Percentiles rank a stretch among this genome's conserved stretches.
Evolutionary conservation across 2,888 invertebrate genomes (phyloP).

Genomic region (Philaethria dido): DNA sequence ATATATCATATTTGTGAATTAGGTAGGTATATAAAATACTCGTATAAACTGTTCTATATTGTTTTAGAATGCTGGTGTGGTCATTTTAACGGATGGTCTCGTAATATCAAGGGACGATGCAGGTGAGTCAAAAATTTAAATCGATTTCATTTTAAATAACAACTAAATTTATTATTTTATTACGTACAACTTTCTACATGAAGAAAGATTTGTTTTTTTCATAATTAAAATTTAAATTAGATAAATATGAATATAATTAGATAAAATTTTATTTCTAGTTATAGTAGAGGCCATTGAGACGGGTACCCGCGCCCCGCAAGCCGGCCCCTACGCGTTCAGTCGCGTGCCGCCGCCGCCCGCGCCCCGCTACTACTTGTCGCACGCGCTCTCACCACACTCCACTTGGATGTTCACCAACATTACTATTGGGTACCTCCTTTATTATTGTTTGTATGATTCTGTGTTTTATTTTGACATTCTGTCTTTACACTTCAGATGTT

Average conservation of each 20-base stretch:
- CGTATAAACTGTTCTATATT: slow-evolving; percentile 37
- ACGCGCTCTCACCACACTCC: slow-evolving; percentile 84
- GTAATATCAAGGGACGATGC: slow-evolving; percentile 84
- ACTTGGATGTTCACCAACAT: slow-evolving; percentile 95
- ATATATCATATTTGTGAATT: not conserved
- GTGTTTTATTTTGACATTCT: too few relatives aligned
- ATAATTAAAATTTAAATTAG: too few relatives aligned
- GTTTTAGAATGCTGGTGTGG: slow-evolving; percentile 89
- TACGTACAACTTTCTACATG: too few relatives aligned
- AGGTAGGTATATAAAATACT: too few relatives aligned
- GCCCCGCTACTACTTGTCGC: slow-evolving; percentile 90
- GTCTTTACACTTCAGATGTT: not conserved
- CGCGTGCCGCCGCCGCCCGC: slow-evolving; percentile 92
- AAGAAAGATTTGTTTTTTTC: too few relatives aligned
- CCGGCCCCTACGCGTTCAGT: slow-evolving; percentile 96
- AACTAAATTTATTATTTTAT: too few relatives aligned
- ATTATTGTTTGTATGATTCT: not conserved
- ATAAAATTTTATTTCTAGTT: not conserved
- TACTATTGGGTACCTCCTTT: slow-evolving; percentile 86
- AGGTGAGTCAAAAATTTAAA: slow-evolving; percentile 75
- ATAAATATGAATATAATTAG: not conserved
- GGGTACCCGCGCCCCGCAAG: slow-evolving; percentile 90
- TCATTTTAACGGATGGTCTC: slow-evolving; percentile 89
- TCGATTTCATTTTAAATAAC: too few relatives aligned
- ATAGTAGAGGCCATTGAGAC: slow-evolving; percentile 65